Base-by-base conservation (phyloP, 2,113 vertebrate species). In the Donacobius atricapilla region DNA sequence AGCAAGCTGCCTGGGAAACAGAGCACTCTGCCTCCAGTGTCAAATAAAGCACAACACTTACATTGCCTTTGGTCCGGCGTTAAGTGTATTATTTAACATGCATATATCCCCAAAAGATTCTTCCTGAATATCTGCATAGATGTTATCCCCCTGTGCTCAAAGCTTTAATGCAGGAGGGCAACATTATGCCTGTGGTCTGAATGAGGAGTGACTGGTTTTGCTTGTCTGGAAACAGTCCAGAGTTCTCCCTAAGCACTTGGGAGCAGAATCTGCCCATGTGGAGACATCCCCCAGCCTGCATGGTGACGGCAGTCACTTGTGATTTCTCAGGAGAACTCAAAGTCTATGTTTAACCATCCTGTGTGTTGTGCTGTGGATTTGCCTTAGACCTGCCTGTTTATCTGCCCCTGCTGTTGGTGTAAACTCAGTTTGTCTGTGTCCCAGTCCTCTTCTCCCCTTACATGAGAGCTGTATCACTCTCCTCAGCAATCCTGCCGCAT, bases 61-160 rank as follows among this genome's bases (percentile, higher is more conserved):
- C 27, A 39, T 3, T 86, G 82, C 75, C 89, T 85, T 28, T 42
- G 89, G 89, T 53, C 65, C 54, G 63, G 44, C 8, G 8, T 37
- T 91, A 87, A 93, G 58, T 51, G 24, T 11, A 25, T 85, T 75
- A 60, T 70, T 85, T 72, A 85, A 65, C 51, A 88, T 61, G 69
- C 17, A 54, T 2, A 53, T 10, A 63, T 20, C 47, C 72, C 51
- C 39, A 35, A 53, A 87, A 93, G 47, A 80, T 27, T 35, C 19
- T 18, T 69, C 63, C 63, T 33, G 35, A 90, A 42, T 42, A 77
- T 37, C 63, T 31, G 47, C 70, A 40, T 8, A 50, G 33, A 58
- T 77, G 33, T 83, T 19, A 80, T 6, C 18, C 21, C 57, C 39
- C 57, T 30, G 18, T 3, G 18, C 39, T 76, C 45, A 22, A 31